Evolutionary conservation across 2,888 invertebrate species (phyloP).

Genomic region (Esperia sulphurella): DNA sequence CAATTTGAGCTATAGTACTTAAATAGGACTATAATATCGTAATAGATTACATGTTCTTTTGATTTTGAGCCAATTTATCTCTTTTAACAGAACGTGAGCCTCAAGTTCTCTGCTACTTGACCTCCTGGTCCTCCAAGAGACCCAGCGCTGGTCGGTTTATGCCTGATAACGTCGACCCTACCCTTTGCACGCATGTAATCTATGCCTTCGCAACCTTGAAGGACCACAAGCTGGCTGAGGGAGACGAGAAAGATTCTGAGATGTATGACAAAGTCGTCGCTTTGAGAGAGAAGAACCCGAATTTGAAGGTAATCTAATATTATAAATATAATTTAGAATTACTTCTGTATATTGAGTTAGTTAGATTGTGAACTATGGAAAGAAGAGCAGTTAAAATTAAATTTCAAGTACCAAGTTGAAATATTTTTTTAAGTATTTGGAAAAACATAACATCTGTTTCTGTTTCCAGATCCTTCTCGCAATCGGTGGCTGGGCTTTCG

Average conservation of each 20-base stretch:
- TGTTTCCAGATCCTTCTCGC: slow-evolving; percentile 85
- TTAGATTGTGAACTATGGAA: no score
- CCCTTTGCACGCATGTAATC: slow-evolving; percentile 95
- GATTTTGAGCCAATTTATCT: slow-evolving; percentile 2
- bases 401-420: no score
- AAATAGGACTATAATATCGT: no score
- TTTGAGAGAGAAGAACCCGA: slow-evolving; percentile 92
- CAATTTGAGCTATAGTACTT: no score
- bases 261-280: slow-evolving; percentile 92
- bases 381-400: no score
- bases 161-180: slow-evolving; percentile 93
- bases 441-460: not conserved
- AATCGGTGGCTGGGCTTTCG: slow-evolving; percentile 98
- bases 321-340: no score
- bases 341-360: no score
- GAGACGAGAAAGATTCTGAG: slow-evolving; percentile 89
- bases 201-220: slow-evolving; percentile 96
- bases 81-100: slow-evolving; percentile 85
- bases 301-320: slow-evolving; percentile 83
- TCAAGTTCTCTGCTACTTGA: slow-evolving; percentile 96
- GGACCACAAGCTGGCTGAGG: slow-evolving; percentile 89
- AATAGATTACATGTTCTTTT: no score
- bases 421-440: not conserved
- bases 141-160: slow-evolving; percentile 92
- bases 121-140: slow-evolving; percentile 97